Base-by-base conservation (phyloP, 2,888 invertebrate species). In the Pomacea canaliculata region DNA sequence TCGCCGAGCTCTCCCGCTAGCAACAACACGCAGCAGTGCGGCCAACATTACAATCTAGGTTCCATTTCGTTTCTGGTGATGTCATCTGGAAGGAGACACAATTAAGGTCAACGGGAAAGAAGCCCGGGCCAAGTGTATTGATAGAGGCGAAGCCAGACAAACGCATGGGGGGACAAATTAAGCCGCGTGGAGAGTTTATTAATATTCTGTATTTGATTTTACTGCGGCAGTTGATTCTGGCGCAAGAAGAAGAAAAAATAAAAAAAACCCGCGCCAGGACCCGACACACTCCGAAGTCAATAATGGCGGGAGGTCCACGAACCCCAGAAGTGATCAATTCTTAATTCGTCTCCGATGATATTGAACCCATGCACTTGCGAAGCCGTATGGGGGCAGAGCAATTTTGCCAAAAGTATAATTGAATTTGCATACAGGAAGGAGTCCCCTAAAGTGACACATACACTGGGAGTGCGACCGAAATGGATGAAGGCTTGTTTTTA, bases 171-270 rank as follows among this genome's bases (percentile, higher is more conserved):
- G 51, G 51, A 69, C 67, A 71, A 76, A 76, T 76, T 72, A 76
- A 72, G 68, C 59, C 60, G 19, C 23, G 60, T 18, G n/a, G 59
- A 72, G 72, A 71, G 69, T 68, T 76, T 76, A 76, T 76, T 76
- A 76, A 76, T 76, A 76, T 76, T 76, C 76, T 71, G 71, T 68
- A 76, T 76, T 76, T 76, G 72, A 76, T 69, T 76, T 71, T 37
- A 76, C 48, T 69, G 59, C 59, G 46, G 69, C 74, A 46, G 48
- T 46, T 68, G 37, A 68, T 68, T 68, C 68, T 8, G 37, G 27
- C 37, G 37, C 37, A 16, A 63, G 62, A 62, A 62, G 62, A 16
- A 63, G 48, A 62, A 62, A 46, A 56, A 56, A 56, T 23, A 23
- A 23, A 23, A 23, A 56, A 56, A 4, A 4, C 51, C 16, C 16